Base-by-base conservation (phyloP, 1,140 invertebrate genomes). In the Vollenhovia emeryi region DNA sequence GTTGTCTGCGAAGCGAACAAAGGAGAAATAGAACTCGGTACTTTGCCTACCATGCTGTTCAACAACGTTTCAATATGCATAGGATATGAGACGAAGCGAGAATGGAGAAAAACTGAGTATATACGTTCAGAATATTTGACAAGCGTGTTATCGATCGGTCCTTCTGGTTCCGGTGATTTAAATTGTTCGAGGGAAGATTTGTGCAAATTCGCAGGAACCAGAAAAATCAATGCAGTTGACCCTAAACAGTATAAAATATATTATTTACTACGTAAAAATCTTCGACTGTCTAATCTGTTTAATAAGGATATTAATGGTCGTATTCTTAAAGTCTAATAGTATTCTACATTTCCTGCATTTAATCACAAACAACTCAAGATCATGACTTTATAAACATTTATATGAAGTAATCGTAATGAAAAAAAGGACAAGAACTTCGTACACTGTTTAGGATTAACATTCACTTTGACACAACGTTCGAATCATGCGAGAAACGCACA, bases 21-120 rank as follows among this genome's bases (percentile, higher is more conserved):
- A 82, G 55, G 50, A 82, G 69, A 68, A 78, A 88, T 59, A 86
- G 74, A 88, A 71, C 64, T 86, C 57, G 33, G 57, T 88, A 86
- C 62, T 71, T 89, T 80, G 69, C 55, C 87, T 89, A 88, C 84
- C 87, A 88, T 89, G 87, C 87, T 88, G 45, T 88, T 88, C 83
- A 89, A 43, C 50, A 88, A 88, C 55, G 55, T 71, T 88, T 88
- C 55, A 82, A 85, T 85, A 75, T 89, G 69, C 86, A 85, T 80
- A 55, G 57, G 48, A 82, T 60, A 76, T 24, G 74, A 62, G 52
- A 48, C 86, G 55, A 89, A 86, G 84, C 71, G 43, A 88, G 60
- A 88, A 82, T 52, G 24, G 64, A 33, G 50, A 24, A 62, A 66
- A 76, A 87, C 15, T 71, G 9, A 52, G 21, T 52, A 57, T 33